These are phyloP conservation scores for Isaurus tuberculatus DNA, from an alignment of 92 coral and sea anemone species.

Conservation along the genomic window DNA sequence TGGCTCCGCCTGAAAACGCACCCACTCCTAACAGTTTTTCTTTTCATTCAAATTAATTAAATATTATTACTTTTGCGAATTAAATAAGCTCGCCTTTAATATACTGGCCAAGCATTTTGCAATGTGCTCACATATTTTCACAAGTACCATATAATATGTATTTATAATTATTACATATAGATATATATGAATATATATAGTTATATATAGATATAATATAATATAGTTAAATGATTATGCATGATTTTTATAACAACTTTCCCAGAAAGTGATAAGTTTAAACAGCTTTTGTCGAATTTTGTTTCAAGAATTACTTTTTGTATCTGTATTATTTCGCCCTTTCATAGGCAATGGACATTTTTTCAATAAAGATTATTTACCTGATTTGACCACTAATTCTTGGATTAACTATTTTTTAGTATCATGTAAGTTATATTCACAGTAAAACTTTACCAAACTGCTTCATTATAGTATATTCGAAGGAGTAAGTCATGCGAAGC, in stretches of 20 bases:
- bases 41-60: neutral
- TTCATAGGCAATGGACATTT: too few relatives aligned
- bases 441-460: slow-evolving; percentile 92
- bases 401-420: neutral
- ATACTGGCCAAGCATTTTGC: neutral
- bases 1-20: too few relatives aligned
- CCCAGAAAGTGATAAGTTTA: neutral
- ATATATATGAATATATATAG: neutral
- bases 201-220: neutral
- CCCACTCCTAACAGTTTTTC: too few relatives aligned
- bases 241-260: neutral
- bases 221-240: neutral
- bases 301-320: neutral
- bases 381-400: neutral
- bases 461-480: slow-evolving; percentile 96
- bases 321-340: too few relatives aligned
- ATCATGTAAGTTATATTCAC: slow-evolving; percentile 30
- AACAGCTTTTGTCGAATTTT: too few relatives aligned
- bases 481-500: slow-evolving; percentile 94
- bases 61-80: slow-evolving; percentile 38
- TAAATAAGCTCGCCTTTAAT: slow-evolving; percentile 30
- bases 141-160: slow-evolving; percentile 14
- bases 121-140: slow-evolving; percentile 7
- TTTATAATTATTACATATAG: slow-evolving; percentile 21
- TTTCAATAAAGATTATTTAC: neutral